Evolutionary conservation across 2,797 vertebrate genomes (phyloP), one percentile per base, ranked within the genome.

Genomic region (Sus cebifrons): DNA sequence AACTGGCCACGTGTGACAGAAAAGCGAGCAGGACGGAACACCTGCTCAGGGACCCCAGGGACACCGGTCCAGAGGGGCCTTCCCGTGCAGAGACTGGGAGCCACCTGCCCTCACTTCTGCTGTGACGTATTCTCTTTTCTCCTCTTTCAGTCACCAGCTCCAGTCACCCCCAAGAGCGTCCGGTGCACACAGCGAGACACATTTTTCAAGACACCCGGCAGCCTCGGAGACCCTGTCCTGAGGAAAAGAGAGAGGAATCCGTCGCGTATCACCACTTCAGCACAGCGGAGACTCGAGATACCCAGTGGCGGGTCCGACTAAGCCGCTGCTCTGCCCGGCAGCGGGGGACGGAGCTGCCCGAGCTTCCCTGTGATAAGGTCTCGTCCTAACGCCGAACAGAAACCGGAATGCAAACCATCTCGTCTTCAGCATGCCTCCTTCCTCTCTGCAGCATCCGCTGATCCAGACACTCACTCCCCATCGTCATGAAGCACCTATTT

Each of bases 151-250:
- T 98, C 98, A 0, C 98, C 99, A 97, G 97, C 98, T 64, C 99
- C 99, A 2, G 97, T 98, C 40, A 99, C 99, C 86, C 99, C 99
- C 29, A 99, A 99, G 97, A 99, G 98, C 94, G 97, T 98, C 82
- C 96, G 95, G 0, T 95, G 71, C 6, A 96, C 98, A 13, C 96
- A 97, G 54, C 98, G 98, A 0, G 99, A 99, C 85, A 97, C 99
- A 0, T 99, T 99, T 98, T 99, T 99, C 98, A 99, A 99, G 98
- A 99, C 99, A 0, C 99, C 99, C 0, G 98, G 99, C 74, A 99
- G 98, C 64, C 98, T 99, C 25, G 99, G 98, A 96, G 98, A 98
- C 18, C 89, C 98, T 3, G 85, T 98, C 58, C 88, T 95, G 21
- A 98, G 98, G 84, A 99, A 98, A 95, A 98, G 97, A 95, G 99